A percentile compares a stretch with the other conserved stretches of the same genome.
phyloP scores from a whole-genome alignment of 2,888 invertebrate species.

The Tenthredo notha region DNA sequence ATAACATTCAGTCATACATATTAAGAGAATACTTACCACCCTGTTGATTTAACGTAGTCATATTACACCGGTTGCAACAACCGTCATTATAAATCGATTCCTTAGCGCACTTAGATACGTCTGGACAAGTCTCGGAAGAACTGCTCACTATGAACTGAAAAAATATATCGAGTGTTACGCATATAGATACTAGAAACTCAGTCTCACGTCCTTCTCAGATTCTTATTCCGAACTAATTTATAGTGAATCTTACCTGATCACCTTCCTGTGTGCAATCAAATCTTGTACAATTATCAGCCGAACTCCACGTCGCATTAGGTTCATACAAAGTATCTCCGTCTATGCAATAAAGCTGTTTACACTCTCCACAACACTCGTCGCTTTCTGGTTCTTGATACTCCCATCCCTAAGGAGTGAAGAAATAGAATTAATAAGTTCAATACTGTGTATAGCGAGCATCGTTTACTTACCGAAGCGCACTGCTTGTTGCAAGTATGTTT shows the following conservation, averaged over 20 bases:
- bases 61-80: slow-evolving; percentile 85
- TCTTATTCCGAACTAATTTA: not conserved
- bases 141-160: slow-evolving; percentile 80
- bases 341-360: slow-evolving; percentile 82
- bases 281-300: slow-evolving; percentile 84
- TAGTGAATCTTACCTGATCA: slow-evolving; percentile 64
- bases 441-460: not conserved
- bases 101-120: slow-evolving; percentile 82
- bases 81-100: slow-evolving; percentile 82
- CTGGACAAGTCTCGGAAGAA: slow-evolving; percentile 82
- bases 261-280: slow-evolving; percentile 80
- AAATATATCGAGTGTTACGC: not conserved
- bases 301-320: slow-evolving; percentile 82
- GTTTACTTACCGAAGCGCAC: slow-evolving; percentile 74
- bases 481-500: slow-evolving; percentile 78
- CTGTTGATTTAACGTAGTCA: slow-evolving; percentile 77
- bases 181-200: not conserved
- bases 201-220: not conserved
- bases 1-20: not conserved
- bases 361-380: slow-evolving; percentile 83
- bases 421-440: slow-evolving; percentile 57
- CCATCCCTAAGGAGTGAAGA: slow-evolving; percentile 71
- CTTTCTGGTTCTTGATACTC: slow-evolving; percentile 68
- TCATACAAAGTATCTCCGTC: slow-evolving; percentile 79
- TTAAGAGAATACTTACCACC: slow-evolving; percentile 78